A percentile compares a stretch with the other conserved stretches of the same genome.
phyloP scores from a whole-genome alignment of 2,113 vertebrate species.

The Apodemus sylvaticus region DNA sequence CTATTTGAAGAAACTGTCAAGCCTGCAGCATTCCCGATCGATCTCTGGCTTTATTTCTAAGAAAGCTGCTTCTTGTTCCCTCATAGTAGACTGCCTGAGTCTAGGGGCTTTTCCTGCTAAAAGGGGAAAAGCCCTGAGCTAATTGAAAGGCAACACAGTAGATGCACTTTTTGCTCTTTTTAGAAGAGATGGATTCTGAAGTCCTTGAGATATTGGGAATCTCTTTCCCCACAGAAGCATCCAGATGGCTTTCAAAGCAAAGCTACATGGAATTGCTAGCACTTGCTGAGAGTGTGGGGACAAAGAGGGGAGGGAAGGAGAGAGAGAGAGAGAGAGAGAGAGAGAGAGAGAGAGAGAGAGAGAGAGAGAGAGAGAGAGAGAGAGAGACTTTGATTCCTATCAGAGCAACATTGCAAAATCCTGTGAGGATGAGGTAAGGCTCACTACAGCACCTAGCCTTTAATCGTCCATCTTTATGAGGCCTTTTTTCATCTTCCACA shows the following conservation, averaged over 20 bases:
- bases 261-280: neutral
- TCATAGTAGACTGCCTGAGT: neutral
- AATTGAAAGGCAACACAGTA: neutral
- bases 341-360: neutral
- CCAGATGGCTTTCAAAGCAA: neutral
- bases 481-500: neutral
- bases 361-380: neutral
- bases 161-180: neutral
- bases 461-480: neutral
- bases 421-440: neutral
- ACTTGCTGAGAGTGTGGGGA: slow-evolving; percentile 24
- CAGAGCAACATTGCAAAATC: slow-evolving; percentile 22
- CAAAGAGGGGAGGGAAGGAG: too few relatives aligned
- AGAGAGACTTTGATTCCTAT: neutral
- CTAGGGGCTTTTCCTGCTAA: neutral
- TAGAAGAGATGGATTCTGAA: slow-evolving; percentile 3
- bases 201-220: slow-evolving; percentile 19
- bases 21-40: neutral
- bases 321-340: too few relatives aligned
- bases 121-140: neutral
- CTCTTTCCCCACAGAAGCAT: neutral
- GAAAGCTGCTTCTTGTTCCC: neutral
- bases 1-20: slow-evolving; percentile 6
- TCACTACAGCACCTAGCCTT: neutral
- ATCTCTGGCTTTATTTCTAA: neutral